Conservation (phyloP, 2,888 invertebrate species). For the Megaustenia siamemsis region DNA sequence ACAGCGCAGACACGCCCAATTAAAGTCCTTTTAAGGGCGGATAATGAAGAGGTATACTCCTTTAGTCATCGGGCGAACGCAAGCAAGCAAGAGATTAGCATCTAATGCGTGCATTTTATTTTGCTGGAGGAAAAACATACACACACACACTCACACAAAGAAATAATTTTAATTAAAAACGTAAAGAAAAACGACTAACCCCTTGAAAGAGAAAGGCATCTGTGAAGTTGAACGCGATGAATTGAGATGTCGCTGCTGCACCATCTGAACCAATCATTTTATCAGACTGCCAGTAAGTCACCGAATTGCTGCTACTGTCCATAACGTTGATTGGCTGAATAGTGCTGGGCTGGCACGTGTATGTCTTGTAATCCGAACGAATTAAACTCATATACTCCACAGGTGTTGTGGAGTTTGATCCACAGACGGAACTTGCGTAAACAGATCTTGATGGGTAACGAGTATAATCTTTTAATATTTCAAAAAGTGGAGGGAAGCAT, state of each 20-base stretch:
- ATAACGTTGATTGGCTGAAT: conserved; percentile 22
- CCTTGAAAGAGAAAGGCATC: conserved; percentile 38
- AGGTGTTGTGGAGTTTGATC: conserved; percentile 9
- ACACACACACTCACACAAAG: too few species aligned
- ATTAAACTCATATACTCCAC: conserved; percentile 22
- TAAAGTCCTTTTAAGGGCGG: too few species aligned
- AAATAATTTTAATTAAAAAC: too few species aligned
- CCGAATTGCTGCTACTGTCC: background rate
- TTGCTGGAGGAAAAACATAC: too few species aligned
- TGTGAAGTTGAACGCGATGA: conserved; percentile 31
- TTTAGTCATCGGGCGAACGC: too few species aligned
- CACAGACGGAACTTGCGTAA: conserved; percentile 31
- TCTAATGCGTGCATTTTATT: too few species aligned
- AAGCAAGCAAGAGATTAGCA: too few species aligned
- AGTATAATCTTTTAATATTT: background rate
- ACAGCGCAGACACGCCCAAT: too few species aligned
- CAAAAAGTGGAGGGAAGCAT: conserved; percentile 32
- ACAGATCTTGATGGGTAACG: conserved; percentile 21
- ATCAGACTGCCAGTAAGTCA: conserved; percentile 44
- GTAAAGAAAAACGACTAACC: conserved; percentile 31
- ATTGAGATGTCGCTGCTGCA: conserved; percentile 11
- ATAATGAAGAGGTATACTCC: too few species aligned
- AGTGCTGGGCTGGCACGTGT: conserved; percentile 14
- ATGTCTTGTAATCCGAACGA: background rate
- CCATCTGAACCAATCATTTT: conserved; percentile 26